phyloP scores from a whole-genome alignment of 2,113 vertebrate genomes.

The Mirounga angustirostris region DNA sequence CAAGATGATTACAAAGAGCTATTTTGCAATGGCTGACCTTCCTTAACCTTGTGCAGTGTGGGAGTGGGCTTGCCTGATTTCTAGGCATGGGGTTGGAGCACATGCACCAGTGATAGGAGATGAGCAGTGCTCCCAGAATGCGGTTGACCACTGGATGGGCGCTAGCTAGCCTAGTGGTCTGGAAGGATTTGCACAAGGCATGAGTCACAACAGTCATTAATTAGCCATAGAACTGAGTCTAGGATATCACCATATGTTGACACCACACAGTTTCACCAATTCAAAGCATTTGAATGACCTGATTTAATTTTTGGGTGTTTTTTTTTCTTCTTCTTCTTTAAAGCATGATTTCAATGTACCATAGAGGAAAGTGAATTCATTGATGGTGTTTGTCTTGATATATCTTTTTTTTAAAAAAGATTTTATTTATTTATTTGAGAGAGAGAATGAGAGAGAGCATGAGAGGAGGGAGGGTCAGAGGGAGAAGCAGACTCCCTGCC shows the following conservation, averaged over 20 bases:
- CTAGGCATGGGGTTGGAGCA: not conserved
- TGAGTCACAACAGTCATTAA: not conserved
- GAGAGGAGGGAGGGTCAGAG: too few relatives aligned
- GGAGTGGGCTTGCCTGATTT: not conserved
- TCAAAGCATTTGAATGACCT: not conserved
- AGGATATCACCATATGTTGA: not conserved
- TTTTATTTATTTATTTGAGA: too few relatives aligned
- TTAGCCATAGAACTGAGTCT: not conserved
- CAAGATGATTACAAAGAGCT: accelerated
- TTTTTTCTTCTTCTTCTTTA: not conserved
- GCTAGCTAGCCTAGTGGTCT: not conserved
- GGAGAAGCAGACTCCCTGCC: too few relatives aligned
- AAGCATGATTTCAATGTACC: not conserved
- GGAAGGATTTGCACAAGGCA: not conserved
- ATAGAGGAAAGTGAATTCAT: not conserved
- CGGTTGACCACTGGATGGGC: not conserved
- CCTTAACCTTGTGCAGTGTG: too few relatives aligned
- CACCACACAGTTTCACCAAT: not conserved
- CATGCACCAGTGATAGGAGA: not conserved
- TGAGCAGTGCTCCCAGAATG: not conserved
- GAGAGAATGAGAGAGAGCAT: too few relatives aligned
- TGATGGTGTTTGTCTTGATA: not conserved
- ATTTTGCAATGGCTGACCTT: not conserved
- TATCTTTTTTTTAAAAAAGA: not conserved
- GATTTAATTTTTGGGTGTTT: not conserved